These are phyloP conservation scores for Paramacrobiotus metropolitanus DNA, from an alignment of 1,140 invertebrate genomes.

Conservation along the genomic window DNA sequence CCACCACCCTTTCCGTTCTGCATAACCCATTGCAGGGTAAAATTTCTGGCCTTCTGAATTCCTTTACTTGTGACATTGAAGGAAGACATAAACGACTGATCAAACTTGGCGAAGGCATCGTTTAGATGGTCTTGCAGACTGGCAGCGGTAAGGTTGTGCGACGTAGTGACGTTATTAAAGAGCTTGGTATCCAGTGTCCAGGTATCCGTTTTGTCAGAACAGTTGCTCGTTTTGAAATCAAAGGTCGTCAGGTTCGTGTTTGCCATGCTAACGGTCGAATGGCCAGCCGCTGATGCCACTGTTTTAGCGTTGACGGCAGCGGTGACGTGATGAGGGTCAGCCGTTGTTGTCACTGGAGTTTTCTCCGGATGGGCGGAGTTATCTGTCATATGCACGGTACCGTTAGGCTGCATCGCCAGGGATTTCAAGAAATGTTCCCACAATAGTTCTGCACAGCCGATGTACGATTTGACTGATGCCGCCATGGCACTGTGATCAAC, in stretches of 20 bases:
- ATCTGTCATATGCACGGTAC: too few relatives aligned
- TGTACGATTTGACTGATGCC: too few relatives aligned
- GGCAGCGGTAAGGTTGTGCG: not conserved
- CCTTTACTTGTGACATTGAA: not conserved
- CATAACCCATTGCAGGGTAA: not conserved
- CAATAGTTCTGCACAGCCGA: too few relatives aligned
- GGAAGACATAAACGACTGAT: not conserved
- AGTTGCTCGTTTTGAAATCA: not conserved
- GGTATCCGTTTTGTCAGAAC: not conserved
- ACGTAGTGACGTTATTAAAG: not conserved
- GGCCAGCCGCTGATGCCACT: too few relatives aligned
- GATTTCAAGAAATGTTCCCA: too few relatives aligned
- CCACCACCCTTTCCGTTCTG: not conserved
- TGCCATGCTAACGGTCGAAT: too few relatives aligned
- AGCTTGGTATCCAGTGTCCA: not conserved
- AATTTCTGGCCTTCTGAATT: not conserved
- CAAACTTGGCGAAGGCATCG: not conserved
- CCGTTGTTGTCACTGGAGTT: too few relatives aligned
- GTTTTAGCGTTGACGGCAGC: too few relatives aligned
- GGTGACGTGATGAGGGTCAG: too few relatives aligned
- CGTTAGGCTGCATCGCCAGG: too few relatives aligned
- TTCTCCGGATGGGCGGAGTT: too few relatives aligned
- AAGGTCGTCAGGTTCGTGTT: not conserved
- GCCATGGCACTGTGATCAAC: too few relatives aligned
- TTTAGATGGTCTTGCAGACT: not conserved